Base-by-base conservation (phyloP, 30 jellyfish, hydroid and myxozoan genomes). In the Chrysaora quinquecirrha region DNA sequence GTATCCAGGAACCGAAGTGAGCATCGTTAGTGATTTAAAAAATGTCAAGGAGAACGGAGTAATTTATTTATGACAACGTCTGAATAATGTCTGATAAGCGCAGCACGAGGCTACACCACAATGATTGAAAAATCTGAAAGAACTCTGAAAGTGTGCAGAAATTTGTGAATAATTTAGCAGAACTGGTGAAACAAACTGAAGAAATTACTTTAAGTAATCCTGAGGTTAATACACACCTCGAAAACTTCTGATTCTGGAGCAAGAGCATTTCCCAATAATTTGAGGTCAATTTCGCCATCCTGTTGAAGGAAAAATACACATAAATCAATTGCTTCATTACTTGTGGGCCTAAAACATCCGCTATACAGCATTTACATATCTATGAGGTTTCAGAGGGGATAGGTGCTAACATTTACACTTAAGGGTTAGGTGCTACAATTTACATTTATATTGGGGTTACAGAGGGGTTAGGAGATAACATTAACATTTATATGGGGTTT, bases 221-320 rank as follows among this genome's bases (percentile, higher is more conserved):
- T 38, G 54, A 38, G 54, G 54, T 38, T 14, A 38, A 9, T 2
- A 43, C 30, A 20, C 64, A 93, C 99, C 96, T 94, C 99, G 58
- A 66, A 78, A 12, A 94, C 96, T 71, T 94, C 97, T 21, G 96
- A 71, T 60, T 94, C 99, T 34, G 96, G 87, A 2, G 97, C 83
- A 19, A 94, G 83, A 28, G 92, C 96, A 58, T 78, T 79, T 4
- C 96, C 97, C 61, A 94, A 82, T 4, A 94, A 58, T 54, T 94
- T 88, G 25, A 94, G 71, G 69, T 94, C 97, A 27, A 94, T 94
- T 27, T 82, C 97, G 9, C 96, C 96, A 34, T 94, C 99, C 99
- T 94, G 25, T 1, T 48, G 78, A 21, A 46, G 24, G 62, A 54
- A 61, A 32, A 2, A 34, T 7, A 64, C 1, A 38, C 6, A 38